Conservation (phyloP, 2,888 invertebrate genomes). For the Strigamia crassipes region DNA sequence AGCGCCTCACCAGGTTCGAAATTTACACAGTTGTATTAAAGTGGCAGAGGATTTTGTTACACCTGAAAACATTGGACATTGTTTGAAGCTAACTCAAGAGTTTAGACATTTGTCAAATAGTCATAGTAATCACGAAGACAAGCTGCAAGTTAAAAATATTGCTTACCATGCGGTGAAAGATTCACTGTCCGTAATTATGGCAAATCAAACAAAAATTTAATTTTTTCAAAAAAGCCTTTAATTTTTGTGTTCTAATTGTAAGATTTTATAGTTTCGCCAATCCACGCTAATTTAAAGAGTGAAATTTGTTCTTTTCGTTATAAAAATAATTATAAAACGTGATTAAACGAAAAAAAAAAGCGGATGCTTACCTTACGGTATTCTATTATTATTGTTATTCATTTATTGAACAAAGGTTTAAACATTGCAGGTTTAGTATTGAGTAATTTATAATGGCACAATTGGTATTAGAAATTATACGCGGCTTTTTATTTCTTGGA, state of each 20-base stretch:
- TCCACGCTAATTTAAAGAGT: background rate
- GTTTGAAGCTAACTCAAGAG: conserved; percentile 94
- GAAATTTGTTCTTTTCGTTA: too few species aligned
- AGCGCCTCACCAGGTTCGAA: conserved; percentile 96
- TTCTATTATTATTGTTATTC: too few species aligned
- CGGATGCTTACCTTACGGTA: too few species aligned
- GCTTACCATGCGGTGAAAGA: conserved; percentile 97
- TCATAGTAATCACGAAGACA: conserved; percentile 97
- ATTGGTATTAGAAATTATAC: background rate
- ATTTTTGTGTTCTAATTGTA: too few species aligned
- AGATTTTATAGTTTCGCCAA: too few species aligned
- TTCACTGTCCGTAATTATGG: conserved; percentile 71
- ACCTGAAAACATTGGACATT: conserved; percentile 94
- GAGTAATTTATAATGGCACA: background rate
- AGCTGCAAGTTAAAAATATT: conserved; percentile 88
- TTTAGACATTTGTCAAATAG: conserved; percentile 90
- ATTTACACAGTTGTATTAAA: conserved; percentile 95
- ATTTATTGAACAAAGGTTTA: too few species aligned
- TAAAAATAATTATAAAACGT: too few species aligned
- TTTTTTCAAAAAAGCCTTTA: background rate
- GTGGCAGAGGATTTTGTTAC: conserved; percentile 98
- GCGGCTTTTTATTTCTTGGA: background rate
- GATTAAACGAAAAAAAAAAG: too few species aligned
- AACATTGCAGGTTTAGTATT: background rate
- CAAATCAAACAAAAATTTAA: conserved; percentile 48